Percentiles rank a stretch among this genome's conserved stretches.
phyloP scores from a whole-genome alignment of 2,797 vertebrate species.

The Borostomias antarcticus region DNA sequence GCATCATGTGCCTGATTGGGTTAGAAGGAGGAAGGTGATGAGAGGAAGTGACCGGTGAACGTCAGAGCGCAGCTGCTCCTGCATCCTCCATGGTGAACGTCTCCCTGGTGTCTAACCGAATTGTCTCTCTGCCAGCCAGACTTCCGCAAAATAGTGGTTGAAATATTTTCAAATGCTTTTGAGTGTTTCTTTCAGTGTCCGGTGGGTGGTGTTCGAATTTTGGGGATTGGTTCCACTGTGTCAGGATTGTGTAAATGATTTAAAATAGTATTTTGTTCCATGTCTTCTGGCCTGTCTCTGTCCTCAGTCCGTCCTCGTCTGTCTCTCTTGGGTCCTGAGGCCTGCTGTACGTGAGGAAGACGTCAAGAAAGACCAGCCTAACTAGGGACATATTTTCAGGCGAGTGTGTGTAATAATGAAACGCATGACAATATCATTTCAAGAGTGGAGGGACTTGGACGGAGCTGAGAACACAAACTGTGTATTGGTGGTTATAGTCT shows the following conservation, averaged over 20 bases:
- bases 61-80: too few species aligned
- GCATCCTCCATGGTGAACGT: too few species aligned
- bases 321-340: not conserved
- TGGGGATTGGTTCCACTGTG: too few species aligned
- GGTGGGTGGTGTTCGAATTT: too few species aligned
- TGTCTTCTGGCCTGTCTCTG: too few species aligned
- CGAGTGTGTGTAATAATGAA: conserved; percentile 1
- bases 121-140: too few species aligned
- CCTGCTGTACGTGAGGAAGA: not conserved
- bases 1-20: not conserved
- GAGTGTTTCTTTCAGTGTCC: too few species aligned
- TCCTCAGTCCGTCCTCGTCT: not conserved
- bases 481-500: conserved; percentile 12
- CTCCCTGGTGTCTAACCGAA: too few species aligned
- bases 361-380: not conserved
- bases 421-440: not conserved
- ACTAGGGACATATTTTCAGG: not conserved
- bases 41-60: not conserved
- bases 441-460: not conserved
- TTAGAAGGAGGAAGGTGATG: conserved; percentile 2
- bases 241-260: too few species aligned
- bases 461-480: not conserved
- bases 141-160: too few species aligned
- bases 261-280: too few species aligned
- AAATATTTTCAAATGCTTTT: too few species aligned